Percentiles rank a stretch among this genome's conserved stretches.
These are phyloP conservation scores for Delia radicum DNA, from an alignment of 1,140 invertebrate species.

Conservation along the genomic window DNA sequence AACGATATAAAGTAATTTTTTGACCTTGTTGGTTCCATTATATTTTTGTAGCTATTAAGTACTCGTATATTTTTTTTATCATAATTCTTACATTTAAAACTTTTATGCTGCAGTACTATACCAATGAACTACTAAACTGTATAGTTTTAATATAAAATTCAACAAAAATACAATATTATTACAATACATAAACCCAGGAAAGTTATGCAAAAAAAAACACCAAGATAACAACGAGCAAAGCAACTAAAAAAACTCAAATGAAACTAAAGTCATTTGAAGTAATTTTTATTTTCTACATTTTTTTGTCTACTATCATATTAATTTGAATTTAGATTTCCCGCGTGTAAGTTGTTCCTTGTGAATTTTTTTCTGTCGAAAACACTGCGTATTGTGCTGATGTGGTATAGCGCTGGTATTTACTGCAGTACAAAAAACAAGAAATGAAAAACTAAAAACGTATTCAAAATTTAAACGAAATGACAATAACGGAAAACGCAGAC, in stretches of 20 bases:
- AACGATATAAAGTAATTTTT: no score
- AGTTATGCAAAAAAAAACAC: slow-evolving; percentile 3
- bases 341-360: slow-evolving; percentile 13
- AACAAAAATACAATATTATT: background rate
- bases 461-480: slow-evolving; percentile 16
- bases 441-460: background rate
- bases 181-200: background rate
- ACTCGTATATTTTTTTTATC: no score
- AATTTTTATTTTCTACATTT: slow-evolving; percentile 5
- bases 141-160: background rate
- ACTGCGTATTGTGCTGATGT: background rate
- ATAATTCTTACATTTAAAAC: background rate
- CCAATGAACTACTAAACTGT: background rate
- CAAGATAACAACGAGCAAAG: no score
- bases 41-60: no score
- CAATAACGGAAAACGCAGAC: slow-evolving; percentile 15
- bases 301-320: background rate
- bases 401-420: background rate
- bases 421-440: background rate
- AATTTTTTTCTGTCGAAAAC: no score
- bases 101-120: background rate
- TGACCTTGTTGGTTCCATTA: no score
- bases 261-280: slow-evolving; percentile 10
- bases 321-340: slow-evolving; percentile 24
- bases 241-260: background rate